A percentile compares a stretch with the other conserved stretches of the same genome.
Conservation (phyloP, 2,888 invertebrate species). For the Andrena hattorfiana region DNA sequence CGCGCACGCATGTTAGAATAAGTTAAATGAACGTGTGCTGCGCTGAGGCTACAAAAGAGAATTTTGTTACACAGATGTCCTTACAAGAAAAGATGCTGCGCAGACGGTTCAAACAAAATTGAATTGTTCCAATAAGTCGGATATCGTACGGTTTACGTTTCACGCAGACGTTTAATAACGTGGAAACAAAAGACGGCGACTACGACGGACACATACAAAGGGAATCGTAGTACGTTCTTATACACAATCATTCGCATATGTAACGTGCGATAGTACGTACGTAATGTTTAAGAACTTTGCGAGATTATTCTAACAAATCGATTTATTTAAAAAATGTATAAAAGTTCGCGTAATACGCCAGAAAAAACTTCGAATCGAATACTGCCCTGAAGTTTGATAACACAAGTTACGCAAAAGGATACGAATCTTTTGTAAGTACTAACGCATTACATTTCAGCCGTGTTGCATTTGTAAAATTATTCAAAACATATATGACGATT, state of each 20-base stretch:
- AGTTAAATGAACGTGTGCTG: conserved; percentile 15
- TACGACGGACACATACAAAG: conserved; percentile 24
- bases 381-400: conserved; percentile 37
- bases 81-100: conserved; percentile 1
- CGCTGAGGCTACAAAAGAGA: conserved; percentile 1
- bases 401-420: conserved; percentile 32
- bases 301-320: conserved; percentile 62
- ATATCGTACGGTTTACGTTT: conserved; percentile 41
- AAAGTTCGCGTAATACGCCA: conserved; percentile 50
- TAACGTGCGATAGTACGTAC: neutral
- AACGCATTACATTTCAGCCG: conserved; percentile 24
- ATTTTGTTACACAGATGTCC: conserved; percentile 19
- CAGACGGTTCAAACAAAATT: conserved; percentile 23
- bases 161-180: conserved; percentile 48
- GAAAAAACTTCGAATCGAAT: conserved; percentile 32
- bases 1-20: conserved; percentile 21
- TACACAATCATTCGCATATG: neutral
- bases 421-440: conserved; percentile 22
- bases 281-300: conserved; percentile 35
- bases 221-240: neutral
- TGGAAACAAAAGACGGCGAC: conserved; percentile 59
- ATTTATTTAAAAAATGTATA: conserved; percentile 74
- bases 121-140: conserved; percentile 25
- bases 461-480: conserved; percentile 38
- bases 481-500: conserved; percentile 37